phyloP scores from a whole-genome alignment of 2,113 vertebrate genomes.

The Muntiacus reevesi region DNA sequence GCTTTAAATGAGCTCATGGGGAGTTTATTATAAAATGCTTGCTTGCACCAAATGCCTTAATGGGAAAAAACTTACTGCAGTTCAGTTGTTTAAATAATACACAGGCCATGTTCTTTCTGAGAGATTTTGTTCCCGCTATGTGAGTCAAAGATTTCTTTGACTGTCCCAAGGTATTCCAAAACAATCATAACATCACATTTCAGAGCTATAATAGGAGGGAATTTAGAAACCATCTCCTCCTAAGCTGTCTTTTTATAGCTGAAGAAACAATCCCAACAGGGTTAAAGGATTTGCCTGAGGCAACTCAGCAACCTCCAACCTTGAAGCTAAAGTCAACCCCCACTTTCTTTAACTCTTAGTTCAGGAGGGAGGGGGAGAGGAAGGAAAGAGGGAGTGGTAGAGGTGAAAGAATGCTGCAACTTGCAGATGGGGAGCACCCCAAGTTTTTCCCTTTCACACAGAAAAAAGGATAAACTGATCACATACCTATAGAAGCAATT shows the following conservation, averaged over 20 bases:
- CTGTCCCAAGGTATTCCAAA: not conserved
- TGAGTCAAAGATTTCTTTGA: not conserved
- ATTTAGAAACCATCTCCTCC: not conserved
- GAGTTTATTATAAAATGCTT: conserved; percentile 46
- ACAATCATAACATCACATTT: not conserved
- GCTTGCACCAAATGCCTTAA: conserved; percentile 7
- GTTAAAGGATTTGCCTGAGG: not conserved
- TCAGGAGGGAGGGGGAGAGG: too few species aligned
- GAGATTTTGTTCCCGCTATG: not conserved
- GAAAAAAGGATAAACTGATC: not conserved
- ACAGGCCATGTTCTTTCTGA: not conserved
- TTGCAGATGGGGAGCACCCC: not conserved
- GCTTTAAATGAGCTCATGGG: conserved; percentile 51
- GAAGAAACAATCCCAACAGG: not conserved
- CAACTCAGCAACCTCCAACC: not conserved
- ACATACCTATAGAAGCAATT: not conserved
- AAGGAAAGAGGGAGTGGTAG: not conserved
- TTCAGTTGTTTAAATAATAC: conserved; percentile 33
- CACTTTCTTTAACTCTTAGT: not conserved
- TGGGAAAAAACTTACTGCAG: conserved; percentile 32
- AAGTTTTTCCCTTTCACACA: not conserved
- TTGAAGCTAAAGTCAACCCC: not conserved
- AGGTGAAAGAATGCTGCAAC: not conserved
- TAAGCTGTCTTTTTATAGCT: not conserved
- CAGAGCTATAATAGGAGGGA: not conserved